Evolutionary conservation across 2,797 vertebrate species (phyloP).

Genomic region (Uromys caudimaculatus): DNA sequence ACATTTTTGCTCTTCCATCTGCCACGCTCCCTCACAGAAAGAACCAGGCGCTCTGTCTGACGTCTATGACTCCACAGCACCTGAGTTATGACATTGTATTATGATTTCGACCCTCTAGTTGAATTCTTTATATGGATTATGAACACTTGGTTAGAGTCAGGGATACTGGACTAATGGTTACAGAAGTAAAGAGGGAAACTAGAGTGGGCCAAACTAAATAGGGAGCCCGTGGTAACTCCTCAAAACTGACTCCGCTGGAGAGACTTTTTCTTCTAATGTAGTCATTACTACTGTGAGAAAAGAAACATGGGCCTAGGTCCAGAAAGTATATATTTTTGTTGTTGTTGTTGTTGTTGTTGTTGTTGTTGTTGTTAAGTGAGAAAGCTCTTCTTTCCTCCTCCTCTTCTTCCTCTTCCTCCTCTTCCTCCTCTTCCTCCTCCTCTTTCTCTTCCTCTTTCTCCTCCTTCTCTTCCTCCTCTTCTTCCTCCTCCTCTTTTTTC

Average conservation of each 20-base stretch:
- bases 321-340: background rate
- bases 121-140: background rate
- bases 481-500: background rate
- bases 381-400: background rate
- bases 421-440: background rate
- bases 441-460: background rate
- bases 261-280: background rate
- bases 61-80: background rate
- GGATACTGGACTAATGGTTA: background rate
- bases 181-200: background rate
- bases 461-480: too few species aligned
- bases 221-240: background rate
- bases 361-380: background rate
- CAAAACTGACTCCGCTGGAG: background rate
- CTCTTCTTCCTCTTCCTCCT: background rate
- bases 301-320: background rate
- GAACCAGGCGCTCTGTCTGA: background rate
- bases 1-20: background rate
- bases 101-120: background rate
- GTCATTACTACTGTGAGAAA: background rate
- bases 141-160: background rate
- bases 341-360: background rate
- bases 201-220: background rate
- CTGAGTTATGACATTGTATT: background rate
- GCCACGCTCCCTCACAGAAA: background rate